Conservation (phyloP, 2,888 invertebrate genomes). For the Cryptus viduatorius region DNA sequence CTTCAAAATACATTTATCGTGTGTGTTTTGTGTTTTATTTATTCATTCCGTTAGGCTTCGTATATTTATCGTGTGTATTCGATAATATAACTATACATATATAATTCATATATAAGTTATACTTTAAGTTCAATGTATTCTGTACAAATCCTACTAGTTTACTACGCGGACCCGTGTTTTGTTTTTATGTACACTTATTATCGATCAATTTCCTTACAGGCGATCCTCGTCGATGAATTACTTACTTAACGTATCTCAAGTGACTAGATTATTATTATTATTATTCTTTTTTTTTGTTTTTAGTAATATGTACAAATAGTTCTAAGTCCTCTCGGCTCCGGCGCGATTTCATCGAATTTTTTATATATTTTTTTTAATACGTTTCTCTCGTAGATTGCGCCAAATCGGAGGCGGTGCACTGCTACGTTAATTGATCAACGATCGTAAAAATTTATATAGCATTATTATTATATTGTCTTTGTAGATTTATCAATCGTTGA, state of each 20-base stretch:
- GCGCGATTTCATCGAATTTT: conserved; percentile 29
- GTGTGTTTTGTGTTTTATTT: conserved; percentile 57
- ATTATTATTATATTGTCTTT: conserved; percentile 23
- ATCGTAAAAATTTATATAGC: conserved; percentile 14
- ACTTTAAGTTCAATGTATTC: conserved; percentile 76
- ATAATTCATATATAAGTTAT: conserved; percentile 53
- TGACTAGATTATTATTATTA: conserved; percentile 20
- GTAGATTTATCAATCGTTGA: conserved; percentile 28
- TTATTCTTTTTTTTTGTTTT: conserved; percentile 21
- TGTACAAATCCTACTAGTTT: conserved; percentile 82
- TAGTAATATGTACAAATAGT: conserved; percentile 52
- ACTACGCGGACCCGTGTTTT: conserved; percentile 67
- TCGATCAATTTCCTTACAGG: conserved; percentile 49
- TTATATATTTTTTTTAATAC: neutral
- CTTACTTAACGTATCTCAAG: conserved; percentile 11
- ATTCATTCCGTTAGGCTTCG: conserved; percentile 72
- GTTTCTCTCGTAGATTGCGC: conserved; percentile 18
- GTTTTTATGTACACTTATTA: conserved; percentile 61
- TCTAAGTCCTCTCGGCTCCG: conserved; percentile 14
- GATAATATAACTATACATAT: conserved; percentile 56
- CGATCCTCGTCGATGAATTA: conserved; percentile 38
- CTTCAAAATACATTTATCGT: conserved; percentile 80
- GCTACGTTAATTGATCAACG: conserved; percentile 42
- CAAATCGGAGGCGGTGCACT: conserved; percentile 43
- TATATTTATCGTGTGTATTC: conserved; percentile 65